These are phyloP conservation scores for Oxyscelio sp. DNA, from an alignment of 2,888 invertebrate species.

Conservation along the genomic window DNA sequence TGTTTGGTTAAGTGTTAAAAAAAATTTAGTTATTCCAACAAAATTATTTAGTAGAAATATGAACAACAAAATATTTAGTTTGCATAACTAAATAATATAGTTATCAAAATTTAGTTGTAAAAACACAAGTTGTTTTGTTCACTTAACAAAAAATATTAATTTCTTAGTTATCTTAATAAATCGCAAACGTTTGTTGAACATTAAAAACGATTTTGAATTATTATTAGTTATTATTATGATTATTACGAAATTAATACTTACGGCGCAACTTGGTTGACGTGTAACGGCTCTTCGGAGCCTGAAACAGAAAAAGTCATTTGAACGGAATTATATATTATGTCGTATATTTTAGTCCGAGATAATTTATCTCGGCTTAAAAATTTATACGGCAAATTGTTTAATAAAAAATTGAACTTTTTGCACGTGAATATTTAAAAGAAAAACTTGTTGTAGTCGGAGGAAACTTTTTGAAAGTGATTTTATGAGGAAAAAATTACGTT, in stretches of 20 bases:
- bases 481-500: slow-evolving; percentile 18
- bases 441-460: slow-evolving; percentile 1
- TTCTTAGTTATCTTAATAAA: too few species aligned
- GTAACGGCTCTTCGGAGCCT: slow-evolving; percentile 53
- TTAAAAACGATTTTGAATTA: too few species aligned
- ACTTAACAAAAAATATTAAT: too few species aligned
- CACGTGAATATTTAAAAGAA: slow-evolving; percentile 20
- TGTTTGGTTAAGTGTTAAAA: too few species aligned
- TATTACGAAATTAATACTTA: slow-evolving; percentile 57
- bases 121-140: too few species aligned
- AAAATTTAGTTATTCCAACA: too few species aligned
- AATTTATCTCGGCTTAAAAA: slow-evolving; percentile 37
- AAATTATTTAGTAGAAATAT: too few species aligned
- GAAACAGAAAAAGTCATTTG: slow-evolving; percentile 52
- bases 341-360: slow-evolving; percentile 24
- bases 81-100: too few species aligned
- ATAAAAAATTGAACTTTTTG: slow-evolving; percentile 27
- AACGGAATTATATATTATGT: slow-evolving; percentile 28
- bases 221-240: too few species aligned
- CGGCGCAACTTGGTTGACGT: slow-evolving; percentile 47
- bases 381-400: slow-evolving; percentile 26
- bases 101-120: too few species aligned
- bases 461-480: slow-evolving; percentile 18
- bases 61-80: too few species aligned
- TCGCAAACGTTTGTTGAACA: too few species aligned